These are phyloP conservation scores for Phacellophora camtschatica DNA, from an alignment of 30 jellyfish, hydroid and myxozoan species.

Conservation along the genomic window DNA sequence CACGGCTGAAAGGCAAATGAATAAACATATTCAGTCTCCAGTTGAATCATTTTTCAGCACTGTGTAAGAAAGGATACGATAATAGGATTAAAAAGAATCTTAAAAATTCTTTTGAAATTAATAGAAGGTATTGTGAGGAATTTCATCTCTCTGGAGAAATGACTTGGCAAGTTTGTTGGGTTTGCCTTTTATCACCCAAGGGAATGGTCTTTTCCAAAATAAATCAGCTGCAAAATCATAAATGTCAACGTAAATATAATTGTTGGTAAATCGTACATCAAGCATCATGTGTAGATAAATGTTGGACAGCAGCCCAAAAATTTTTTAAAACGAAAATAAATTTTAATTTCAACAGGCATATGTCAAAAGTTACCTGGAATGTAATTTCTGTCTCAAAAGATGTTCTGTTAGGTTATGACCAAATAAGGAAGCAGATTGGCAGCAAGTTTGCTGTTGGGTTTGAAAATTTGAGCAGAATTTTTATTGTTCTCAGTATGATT, in stretches of 20 bases:
- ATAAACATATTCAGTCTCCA: neutral
- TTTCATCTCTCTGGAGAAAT: neutral
- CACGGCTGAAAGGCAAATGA: neutral
- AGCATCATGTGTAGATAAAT: neutral
- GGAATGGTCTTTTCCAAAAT: neutral
- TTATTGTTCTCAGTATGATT: too few relatives aligned
- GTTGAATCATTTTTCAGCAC: conserved; percentile 28
- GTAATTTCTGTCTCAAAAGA: too few relatives aligned
- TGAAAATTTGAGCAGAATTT: too few relatives aligned
- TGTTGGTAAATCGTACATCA: too few relatives aligned
- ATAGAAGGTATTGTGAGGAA: conserved; percentile 14
- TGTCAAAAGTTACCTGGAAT: too few relatives aligned
- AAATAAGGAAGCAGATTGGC: neutral
- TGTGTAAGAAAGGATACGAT: conserved; percentile 27
- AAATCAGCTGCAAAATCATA: too few relatives aligned
- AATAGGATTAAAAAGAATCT: conserved; percentile 41
- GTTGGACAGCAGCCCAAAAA: too few relatives aligned
- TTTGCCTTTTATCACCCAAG: neutral
- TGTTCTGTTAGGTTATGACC: neutral
- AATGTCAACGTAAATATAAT: too few relatives aligned
- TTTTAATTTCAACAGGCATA: too few relatives aligned
- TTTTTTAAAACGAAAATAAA: too few relatives aligned
- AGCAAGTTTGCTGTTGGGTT: too few relatives aligned
- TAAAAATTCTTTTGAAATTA: conserved; percentile 3
- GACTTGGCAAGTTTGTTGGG: neutral